These are phyloP conservation scores for Paratrypauchen microcephalus DNA, from an alignment of 2,797 vertebrate genomes.

Conservation along the genomic window DNA sequence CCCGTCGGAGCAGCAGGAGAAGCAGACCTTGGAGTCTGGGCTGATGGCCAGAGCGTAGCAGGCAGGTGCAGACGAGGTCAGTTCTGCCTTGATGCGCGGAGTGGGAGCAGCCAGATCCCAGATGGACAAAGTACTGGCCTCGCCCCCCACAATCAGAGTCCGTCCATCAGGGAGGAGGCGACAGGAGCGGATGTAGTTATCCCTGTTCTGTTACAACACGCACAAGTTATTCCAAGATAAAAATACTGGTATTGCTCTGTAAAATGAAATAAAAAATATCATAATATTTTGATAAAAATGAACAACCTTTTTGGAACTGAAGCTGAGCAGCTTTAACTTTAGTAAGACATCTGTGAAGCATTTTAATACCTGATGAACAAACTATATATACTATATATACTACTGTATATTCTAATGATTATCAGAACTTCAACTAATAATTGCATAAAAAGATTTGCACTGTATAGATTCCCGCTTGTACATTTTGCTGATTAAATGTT, in stretches of 20 bases:
- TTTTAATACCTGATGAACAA: neutral
- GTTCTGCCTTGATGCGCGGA: slow-evolving; percentile 92
- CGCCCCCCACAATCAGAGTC: slow-evolving; percentile 92
- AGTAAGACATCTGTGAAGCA: neutral
- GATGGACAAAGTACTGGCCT: slow-evolving; percentile 93
- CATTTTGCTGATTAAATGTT: no score
- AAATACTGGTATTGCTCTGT: no score
- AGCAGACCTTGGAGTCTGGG: slow-evolving; percentile 95
- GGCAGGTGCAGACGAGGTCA: slow-evolving; percentile 91
- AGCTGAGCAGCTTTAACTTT: neutral
- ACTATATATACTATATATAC: no score
- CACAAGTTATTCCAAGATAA: no score
- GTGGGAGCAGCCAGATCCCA: slow-evolving; percentile 95
- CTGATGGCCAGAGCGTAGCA: slow-evolving; percentile 96
- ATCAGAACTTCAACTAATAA: neutral
- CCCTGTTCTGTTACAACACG: slow-evolving; percentile 69
- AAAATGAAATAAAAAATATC: neutral
- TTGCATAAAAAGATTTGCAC: neutral
- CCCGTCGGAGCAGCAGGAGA: slow-evolving; percentile 94
- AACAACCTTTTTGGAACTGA: neutral
- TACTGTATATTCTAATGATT: neutral
- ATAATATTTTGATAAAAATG: neutral
- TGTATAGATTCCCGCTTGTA: no score
- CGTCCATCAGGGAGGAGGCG: slow-evolving; percentile 92
- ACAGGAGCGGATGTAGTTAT: slow-evolving; percentile 93